Percentiles rank a stretch among this genome's conserved stretches.
Conservation (phyloP, 2,113 vertebrate genomes). For the Aspidoscelis tigris region DNA sequence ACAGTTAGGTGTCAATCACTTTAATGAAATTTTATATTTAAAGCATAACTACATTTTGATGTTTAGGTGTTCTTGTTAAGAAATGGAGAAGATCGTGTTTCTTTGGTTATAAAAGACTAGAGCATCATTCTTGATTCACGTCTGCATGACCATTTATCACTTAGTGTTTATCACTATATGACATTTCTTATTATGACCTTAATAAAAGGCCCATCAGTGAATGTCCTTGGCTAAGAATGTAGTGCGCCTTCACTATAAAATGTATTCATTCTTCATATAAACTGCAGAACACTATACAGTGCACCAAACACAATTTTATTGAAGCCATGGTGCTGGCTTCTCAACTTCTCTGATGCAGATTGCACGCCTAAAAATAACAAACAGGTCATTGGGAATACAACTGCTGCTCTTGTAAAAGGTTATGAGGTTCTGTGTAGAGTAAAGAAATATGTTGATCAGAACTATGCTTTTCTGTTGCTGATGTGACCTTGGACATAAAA, state of each 20-base stretch:
- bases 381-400: slow-evolving; percentile 48
- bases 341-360: slow-evolving; percentile 51
- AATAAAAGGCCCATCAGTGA: slow-evolving; percentile 57
- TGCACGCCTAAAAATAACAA: slow-evolving; percentile 51
- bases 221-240: slow-evolving; percentile 56
- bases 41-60: slow-evolving; percentile 12
- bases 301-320: slow-evolving; percentile 41
- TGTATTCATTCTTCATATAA: slow-evolving; percentile 44
- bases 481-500: slow-evolving; percentile 38
- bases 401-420: slow-evolving; percentile 53
- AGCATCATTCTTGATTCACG: slow-evolving; percentile 43
- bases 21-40: slow-evolving; percentile 35
- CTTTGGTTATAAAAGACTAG: slow-evolving; percentile 26
- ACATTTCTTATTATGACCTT: slow-evolving; percentile 59
- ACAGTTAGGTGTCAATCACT: slow-evolving; percentile 10
- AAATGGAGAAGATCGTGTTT: slow-evolving; percentile 7
- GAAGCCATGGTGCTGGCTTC: slow-evolving; percentile 28
- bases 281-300: slow-evolving; percentile 35
- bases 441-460: slow-evolving; percentile 37
- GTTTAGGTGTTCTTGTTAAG: slow-evolving; percentile 25
- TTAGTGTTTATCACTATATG: slow-evolving; percentile 50
- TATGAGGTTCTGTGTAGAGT: slow-evolving; percentile 33
- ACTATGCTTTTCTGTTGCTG: slow-evolving; percentile 7
- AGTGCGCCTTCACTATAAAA: slow-evolving; percentile 50
- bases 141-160: slow-evolving; percentile 37